These are phyloP conservation scores for Alcedo quadribrachys DNA, from an alignment of 2,797 vertebrate genomes.

Conservation along the genomic window DNA sequence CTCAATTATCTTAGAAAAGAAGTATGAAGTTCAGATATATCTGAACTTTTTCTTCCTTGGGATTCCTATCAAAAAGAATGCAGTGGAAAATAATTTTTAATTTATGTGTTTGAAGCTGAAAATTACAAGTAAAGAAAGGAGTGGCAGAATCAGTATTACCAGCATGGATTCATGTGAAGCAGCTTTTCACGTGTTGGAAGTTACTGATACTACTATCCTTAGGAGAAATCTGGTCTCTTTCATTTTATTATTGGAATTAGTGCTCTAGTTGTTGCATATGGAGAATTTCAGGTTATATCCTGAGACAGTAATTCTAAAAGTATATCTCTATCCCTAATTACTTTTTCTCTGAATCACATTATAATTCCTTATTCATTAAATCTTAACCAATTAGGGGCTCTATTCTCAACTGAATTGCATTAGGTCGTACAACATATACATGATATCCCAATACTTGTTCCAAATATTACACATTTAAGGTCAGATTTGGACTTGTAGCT, in stretches of 20 bases:
- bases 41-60: background rate
- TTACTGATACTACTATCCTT: background rate
- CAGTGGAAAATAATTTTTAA: background rate
- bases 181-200: background rate
- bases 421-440: background rate
- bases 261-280: background rate
- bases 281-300: conserved; percentile 1
- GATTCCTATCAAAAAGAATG: background rate
- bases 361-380: background rate
- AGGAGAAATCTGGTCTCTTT: background rate
- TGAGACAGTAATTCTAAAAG: conserved; percentile 7
- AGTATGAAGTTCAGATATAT: background rate
- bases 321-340: background rate
- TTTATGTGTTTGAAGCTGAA: background rate
- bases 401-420: background rate
- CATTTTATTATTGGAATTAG: background rate
- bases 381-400: background rate
- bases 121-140: background rate
- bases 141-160: background rate
- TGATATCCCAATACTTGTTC: background rate
- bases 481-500: background rate
- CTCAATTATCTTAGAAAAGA: background rate
- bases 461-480: background rate
- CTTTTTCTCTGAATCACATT: background rate
- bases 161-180: background rate